Evolutionary conservation across 2,797 vertebrate genomes (phyloP).

Genomic region (Tinamus major): DNA sequence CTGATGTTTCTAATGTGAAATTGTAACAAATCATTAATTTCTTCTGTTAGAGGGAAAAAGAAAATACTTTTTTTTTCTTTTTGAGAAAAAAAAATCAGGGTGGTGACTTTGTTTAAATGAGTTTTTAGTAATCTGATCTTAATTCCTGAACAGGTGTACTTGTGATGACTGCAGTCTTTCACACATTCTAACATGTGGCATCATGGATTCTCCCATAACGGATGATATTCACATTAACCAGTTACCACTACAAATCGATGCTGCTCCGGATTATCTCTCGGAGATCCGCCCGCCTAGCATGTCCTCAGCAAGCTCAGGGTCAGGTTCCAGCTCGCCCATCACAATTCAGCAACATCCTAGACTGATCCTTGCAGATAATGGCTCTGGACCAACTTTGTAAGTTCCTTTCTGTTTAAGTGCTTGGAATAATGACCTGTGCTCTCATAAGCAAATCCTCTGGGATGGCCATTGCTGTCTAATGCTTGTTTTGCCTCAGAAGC

Average conservation of each 20-base stretch:
- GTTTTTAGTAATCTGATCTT: background rate
- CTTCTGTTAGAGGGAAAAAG: background rate
- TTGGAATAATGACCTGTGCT: background rate
- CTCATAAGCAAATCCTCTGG: background rate
- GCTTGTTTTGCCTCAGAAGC: background rate
- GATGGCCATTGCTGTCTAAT: background rate
- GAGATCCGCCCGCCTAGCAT: conserved; percentile 93
- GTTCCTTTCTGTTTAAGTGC: conserved; percentile 58
- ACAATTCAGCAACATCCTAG: conserved; percentile 91
- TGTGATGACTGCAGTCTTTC: conserved; percentile 99
- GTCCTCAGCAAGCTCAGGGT: conserved; percentile 94
- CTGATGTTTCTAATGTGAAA: conserved; percentile 44
- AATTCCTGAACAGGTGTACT: conserved; percentile 87
- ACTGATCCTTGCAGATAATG: conserved; percentile 87
- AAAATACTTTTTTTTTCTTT: background rate
- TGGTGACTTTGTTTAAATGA: conserved; percentile 10
- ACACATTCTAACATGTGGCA: conserved; percentile 97
- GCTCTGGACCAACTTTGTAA: conserved; percentile 90
- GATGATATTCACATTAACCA: conserved; percentile 92
- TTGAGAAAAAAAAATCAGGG: background rate
- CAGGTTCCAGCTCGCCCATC: conserved; percentile 94
- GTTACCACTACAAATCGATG: conserved; percentile 89
- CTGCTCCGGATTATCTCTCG: conserved; percentile 87
- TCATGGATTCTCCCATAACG: conserved; percentile 94
- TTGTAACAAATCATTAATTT: conserved; percentile 7